These are phyloP conservation scores for Pseudobourletiella spinata DNA, from an alignment of 1,140 invertebrate species.

Conservation along the genomic window DNA sequence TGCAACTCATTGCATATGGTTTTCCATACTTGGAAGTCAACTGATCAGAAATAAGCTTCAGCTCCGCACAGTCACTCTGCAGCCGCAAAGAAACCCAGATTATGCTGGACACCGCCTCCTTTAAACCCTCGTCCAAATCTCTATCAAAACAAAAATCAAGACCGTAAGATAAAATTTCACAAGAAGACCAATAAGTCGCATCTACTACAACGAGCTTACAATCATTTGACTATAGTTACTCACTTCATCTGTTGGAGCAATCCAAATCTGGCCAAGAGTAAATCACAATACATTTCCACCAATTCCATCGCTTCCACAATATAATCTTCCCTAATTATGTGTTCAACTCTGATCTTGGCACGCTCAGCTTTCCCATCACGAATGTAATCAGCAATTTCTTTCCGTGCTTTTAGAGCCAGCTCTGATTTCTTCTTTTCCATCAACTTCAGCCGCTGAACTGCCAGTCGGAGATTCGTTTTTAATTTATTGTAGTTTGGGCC, in stretches of 20 bases:
- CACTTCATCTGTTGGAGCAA: conserved; percentile 94
- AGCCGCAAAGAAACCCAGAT: conserved; percentile 92
- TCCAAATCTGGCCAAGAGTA: conserved; percentile 93
- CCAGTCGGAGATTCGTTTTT: conserved; percentile 88
- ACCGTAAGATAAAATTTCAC: not conserved
- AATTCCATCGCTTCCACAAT: conserved; percentile 98
- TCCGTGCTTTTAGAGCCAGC: conserved; percentile 85
- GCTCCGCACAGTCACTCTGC: conserved; percentile 70
- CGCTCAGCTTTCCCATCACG: conserved; percentile 78
- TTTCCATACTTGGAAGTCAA: conserved; percentile 89
- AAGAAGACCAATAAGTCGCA: no score
- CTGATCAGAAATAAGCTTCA: conserved; percentile 87
- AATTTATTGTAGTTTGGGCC: conserved; percentile 86
- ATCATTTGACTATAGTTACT: conserved; percentile 35
- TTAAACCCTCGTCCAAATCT: conserved; percentile 85
- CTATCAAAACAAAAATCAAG: conserved; percentile 43
- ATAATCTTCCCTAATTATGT: conserved; percentile 98
- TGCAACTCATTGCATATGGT: conserved; percentile 76
- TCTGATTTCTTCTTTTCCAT: conserved; percentile 98
- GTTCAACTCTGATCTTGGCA: conserved; percentile 93
- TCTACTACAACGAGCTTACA: not conserved
- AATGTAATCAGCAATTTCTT: conserved; percentile 97
- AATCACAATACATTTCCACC: conserved; percentile 98
- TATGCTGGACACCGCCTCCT: conserved; percentile 90
- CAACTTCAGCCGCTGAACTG: conserved; percentile 86